phyloP scores from a whole-genome alignment of 2,797 vertebrate genomes.

The Arnoldichthys spilopterus region DNA sequence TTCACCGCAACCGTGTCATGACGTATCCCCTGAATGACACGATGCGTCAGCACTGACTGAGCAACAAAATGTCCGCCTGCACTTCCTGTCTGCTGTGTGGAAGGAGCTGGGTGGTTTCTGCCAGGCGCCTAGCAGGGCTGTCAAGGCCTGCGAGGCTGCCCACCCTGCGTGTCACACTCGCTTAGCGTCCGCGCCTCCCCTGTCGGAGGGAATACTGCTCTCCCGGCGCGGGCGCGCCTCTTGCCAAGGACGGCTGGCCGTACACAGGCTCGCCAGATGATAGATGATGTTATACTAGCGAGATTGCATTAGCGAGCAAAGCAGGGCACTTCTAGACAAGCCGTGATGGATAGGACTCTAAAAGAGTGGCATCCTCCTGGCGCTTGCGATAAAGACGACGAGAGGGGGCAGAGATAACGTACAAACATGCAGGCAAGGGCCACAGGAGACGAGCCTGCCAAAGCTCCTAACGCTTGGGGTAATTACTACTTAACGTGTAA shows the following conservation, averaged over 20 bases:
- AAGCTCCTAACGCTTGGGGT: neutral
- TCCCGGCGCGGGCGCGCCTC: slow-evolving; percentile 65
- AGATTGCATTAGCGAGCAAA: slow-evolving; percentile 66
- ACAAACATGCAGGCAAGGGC: neutral
- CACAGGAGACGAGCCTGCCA: slow-evolving; percentile 1
- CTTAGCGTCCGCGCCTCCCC: slow-evolving; percentile 75
- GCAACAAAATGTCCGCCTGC: slow-evolving; percentile 53
- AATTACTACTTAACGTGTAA: slow-evolving; percentile 26
- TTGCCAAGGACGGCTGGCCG: slow-evolving; percentile 66
- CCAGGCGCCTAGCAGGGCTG: slow-evolving; percentile 70
- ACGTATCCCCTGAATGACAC: neutral
- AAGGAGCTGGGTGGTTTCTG: slow-evolving; percentile 59
- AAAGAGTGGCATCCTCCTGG: slow-evolving; percentile 59
- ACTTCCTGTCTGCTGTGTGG: slow-evolving; percentile 4
- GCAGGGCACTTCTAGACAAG: slow-evolving; percentile 56
- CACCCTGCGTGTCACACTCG: slow-evolving; percentile 78
- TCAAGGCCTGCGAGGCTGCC: slow-evolving; percentile 71
- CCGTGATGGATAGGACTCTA: slow-evolving; percentile 69
- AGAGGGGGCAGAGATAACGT: slow-evolving; percentile 50
- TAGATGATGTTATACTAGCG: slow-evolving; percentile 74
- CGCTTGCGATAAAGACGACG: slow-evolving; percentile 27
- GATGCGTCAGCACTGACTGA: slow-evolving; percentile 3
- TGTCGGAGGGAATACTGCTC: slow-evolving; percentile 73
- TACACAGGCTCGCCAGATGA: slow-evolving; percentile 70
- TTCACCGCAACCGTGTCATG: neutral